Percentiles rank a stretch among this genome's conserved stretches.
Evolutionary conservation across 1,140 invertebrate species (phyloP).

Genomic region (Yoshiicerus persimilis): DNA sequence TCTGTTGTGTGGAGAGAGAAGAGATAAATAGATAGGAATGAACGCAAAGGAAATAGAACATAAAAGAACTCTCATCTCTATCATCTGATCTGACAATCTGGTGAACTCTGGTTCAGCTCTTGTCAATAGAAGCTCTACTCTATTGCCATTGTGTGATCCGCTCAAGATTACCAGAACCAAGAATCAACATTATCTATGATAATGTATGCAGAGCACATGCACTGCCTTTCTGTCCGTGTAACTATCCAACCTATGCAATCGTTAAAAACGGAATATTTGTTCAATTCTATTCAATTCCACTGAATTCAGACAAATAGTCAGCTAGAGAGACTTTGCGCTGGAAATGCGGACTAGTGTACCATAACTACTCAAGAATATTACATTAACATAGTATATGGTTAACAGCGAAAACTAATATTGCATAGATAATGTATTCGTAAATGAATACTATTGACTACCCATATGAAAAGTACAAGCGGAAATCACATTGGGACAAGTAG

Average conservation of each 20-base stretch:
- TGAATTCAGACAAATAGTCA: not conserved
- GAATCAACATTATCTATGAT: not conserved
- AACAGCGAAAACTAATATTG: too few species aligned
- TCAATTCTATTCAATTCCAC: not conserved
- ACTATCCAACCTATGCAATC: not conserved
- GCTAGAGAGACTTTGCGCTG: too few species aligned
- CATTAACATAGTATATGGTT: too few species aligned
- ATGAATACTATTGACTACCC: too few species aligned
- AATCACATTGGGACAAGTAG: too few species aligned
- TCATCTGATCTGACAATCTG: not conserved
- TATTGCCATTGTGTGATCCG: not conserved
- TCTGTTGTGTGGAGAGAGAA: not conserved
- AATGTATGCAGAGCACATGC: not conserved
- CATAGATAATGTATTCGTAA: too few species aligned
- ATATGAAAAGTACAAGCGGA: too few species aligned
- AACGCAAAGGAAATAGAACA: not conserved
- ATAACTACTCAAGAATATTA: too few species aligned
- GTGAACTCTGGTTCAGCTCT: not conserved
- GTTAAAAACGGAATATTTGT: not conserved
- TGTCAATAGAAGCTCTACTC: not conserved
- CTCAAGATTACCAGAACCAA: not conserved
- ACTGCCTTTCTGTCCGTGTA: not conserved
- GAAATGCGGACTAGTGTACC: too few species aligned
- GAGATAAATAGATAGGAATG: not conserved
- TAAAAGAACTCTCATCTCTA: not conserved